These are phyloP conservation scores for Pygoscelis adeliae DNA, from an alignment of 2,113 vertebrate species.

Conservation along the genomic window DNA sequence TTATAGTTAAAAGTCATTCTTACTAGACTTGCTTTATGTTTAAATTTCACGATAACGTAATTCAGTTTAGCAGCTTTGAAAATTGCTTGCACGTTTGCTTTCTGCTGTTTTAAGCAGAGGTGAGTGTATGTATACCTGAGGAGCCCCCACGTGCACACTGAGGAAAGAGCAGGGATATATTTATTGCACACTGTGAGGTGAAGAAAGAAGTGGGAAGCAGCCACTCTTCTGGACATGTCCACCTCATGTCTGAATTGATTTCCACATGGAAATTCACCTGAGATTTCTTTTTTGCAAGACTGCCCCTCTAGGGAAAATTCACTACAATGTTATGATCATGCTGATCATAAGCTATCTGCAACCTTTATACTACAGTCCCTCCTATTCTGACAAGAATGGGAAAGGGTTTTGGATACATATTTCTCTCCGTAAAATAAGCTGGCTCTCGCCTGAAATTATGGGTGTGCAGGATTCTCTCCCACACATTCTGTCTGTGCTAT, in stretches of 20 bases:
- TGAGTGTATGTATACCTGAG: background rate
- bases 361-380: background rate
- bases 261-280: background rate
- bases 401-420: rapidly evolving
- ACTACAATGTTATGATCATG: rapidly evolving
- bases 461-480: background rate
- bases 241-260: background rate
- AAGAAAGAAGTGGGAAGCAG: background rate
- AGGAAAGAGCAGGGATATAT: background rate
- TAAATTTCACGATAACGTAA: background rate
- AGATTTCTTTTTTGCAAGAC: background rate
- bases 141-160: background rate
- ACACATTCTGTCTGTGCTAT: background rate
- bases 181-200: background rate
- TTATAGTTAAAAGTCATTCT: background rate
- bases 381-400: background rate
- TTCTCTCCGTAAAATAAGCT: background rate
- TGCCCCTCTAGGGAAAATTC: background rate
- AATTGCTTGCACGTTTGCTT: background rate
- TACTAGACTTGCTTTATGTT: background rate
- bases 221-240: background rate
- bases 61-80: background rate
- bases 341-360: background rate
- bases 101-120: background rate
- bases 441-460: background rate